A percentile compares a stretch with the other conserved stretches of the same genome.
phyloP scores from a whole-genome alignment of 2,888 invertebrate species.

The Dromius quadrimaculatus region DNA sequence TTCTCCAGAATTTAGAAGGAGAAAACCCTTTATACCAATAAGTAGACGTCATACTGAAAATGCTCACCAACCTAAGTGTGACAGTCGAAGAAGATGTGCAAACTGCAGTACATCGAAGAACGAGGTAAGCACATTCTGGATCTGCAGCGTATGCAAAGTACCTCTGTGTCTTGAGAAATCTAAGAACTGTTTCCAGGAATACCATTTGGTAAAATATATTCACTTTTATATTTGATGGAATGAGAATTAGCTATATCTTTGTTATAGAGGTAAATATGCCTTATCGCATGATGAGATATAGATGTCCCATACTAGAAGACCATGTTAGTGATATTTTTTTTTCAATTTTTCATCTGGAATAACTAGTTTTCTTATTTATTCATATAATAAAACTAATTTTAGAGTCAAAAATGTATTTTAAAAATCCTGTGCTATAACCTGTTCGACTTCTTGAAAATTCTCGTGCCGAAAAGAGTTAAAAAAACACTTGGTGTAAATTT shows the following conservation, averaged over 20 bases:
- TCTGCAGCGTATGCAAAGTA: not conserved
- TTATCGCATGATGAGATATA: not conserved
- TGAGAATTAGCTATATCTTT: no score
- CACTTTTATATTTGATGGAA: not conserved
- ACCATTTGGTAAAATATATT: not conserved
- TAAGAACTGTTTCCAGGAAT: not conserved
- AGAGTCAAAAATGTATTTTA: not conserved
- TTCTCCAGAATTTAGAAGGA: no score
- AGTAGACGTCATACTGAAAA: not conserved
- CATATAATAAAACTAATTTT: not conserved
- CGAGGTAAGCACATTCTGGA: not conserved
- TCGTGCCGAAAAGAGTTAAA: no score
- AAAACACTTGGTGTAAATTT: no score
- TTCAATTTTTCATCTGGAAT: not conserved
- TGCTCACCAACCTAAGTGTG: not conserved
- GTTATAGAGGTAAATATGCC: no score
- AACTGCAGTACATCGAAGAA: constrained; percentile 14
- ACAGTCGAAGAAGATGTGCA: not conserved
- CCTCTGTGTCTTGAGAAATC: not conserved
- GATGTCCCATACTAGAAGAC: not conserved
- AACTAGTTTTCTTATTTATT: not conserved
- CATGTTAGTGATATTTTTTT: not conserved
- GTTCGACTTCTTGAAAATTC: no score
- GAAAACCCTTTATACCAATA: not conserved
- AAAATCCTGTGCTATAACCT: no score